Evolutionary conservation across 1,140 invertebrate genomes (phyloP), one percentile per base, ranked within the genome.

Genomic region (Anagrus nilaparvatae): DNA sequence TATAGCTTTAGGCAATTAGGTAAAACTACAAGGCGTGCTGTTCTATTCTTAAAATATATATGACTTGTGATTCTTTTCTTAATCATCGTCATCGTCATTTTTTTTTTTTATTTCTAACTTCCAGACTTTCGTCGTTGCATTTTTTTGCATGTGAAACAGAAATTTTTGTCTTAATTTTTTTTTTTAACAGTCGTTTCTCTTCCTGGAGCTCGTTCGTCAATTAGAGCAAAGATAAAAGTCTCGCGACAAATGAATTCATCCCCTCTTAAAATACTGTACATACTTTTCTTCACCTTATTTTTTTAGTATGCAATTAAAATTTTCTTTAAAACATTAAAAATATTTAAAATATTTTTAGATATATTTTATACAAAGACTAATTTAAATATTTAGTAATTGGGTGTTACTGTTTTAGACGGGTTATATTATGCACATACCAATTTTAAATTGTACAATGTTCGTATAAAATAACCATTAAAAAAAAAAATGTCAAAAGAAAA

Each of bases 1-100:
- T n/a, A n/a, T n/a, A n/a, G 59, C 55, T 52, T 54, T 43, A 45
- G 39, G 58, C 58, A 63, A 64, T 64, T 64, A 64, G 60, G 56
- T 55, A 61, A 64, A 58, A 63, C 60, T 54, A 55, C 53, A 55
- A 54, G 59, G 56, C 58, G 60, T 60, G 59, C 56, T 56, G 46
- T 57, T 60, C 59, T 61, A 61, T 61, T 61, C 53, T 53, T 54
- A 55, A 52, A 20, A 23, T 24, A n/a, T n/a, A n/a, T n/a, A n/a
- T n/a, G n/a, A n/a, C n/a, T n/a, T n/a, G n/a, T n/a, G n/a, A n/a
- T n/a, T n/a, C n/a, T n/a, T n/a, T n/a, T n/a, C n/a, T n/a, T n/a
- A n/a, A n/a, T n/a, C n/a, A n/a, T n/a, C n/a, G n/a, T n/a, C 36
- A 18, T 36, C n/a, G 33, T 43, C 44, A 27, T 47, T 34, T 30